A percentile compares a stretch with the other conserved stretches of the same genome.
Evolutionary conservation across 2,797 vertebrate species (phyloP).

Genomic region (Aratinga solstitialis): DNA sequence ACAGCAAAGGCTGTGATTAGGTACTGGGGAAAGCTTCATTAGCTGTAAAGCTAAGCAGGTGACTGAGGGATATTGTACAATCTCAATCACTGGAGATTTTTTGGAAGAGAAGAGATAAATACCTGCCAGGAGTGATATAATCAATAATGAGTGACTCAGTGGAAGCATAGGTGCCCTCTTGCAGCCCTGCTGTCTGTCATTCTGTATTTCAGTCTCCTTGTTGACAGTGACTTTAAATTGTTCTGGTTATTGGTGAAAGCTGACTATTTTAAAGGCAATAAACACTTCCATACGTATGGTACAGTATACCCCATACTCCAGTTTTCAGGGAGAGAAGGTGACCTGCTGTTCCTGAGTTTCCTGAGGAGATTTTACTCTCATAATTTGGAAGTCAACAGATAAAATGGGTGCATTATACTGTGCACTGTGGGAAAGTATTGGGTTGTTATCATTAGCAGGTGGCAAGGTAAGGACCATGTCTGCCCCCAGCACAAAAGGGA

Average conservation of each 20-base stretch:
- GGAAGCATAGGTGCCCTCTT: not conserved
- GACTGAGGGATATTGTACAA: not conserved
- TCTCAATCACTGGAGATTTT: not conserved
- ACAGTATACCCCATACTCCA: not conserved
- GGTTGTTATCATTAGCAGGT: not conserved
- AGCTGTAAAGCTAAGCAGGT: not conserved
- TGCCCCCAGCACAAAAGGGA: not conserved
- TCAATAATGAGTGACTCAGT: not conserved
- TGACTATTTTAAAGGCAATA: not conserved
- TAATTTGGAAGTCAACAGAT: not conserved
- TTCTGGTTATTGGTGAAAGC: not conserved
- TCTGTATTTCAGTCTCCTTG: not conserved
- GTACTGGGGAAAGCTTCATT: not conserved
- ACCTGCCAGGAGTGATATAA: not conserved
- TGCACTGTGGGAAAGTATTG: not conserved
- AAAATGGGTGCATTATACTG: not conserved
- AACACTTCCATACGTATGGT: not conserved
- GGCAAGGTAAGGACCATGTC: not conserved
- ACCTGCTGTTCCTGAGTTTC: not conserved
- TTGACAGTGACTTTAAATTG: not conserved
- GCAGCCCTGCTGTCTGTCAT: not conserved
- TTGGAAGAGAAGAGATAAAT: not conserved
- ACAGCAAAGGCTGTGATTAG: not conserved
- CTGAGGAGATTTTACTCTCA: not conserved
- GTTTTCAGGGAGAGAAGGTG: not conserved